These are phyloP conservation scores for Aphelenchoides fujianensis DNA, from an alignment of 1,140 invertebrate species.

Conservation along the genomic window DNA sequence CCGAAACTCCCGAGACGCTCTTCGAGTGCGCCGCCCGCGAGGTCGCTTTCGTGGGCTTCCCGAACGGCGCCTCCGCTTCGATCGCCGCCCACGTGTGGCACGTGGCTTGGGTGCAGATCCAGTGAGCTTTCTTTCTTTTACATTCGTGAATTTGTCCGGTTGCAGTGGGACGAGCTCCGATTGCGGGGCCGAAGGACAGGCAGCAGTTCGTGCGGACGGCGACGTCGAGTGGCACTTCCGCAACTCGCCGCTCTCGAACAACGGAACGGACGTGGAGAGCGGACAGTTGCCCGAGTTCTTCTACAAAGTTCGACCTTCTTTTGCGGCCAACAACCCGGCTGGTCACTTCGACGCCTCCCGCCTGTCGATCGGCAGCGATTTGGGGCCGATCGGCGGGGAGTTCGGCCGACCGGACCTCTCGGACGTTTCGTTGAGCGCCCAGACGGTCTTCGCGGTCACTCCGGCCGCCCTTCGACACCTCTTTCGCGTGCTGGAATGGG, in stretches of 20 bases:
- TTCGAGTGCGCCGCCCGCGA: slow-evolving; percentile 52
- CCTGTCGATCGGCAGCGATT: neutral
- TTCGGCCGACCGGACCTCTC: neutral
- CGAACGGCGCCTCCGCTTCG: slow-evolving; percentile 31
- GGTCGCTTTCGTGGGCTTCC: slow-evolving; percentile 51
- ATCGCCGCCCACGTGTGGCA: slow-evolving; percentile 51
- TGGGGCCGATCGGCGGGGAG: slow-evolving; percentile 13
- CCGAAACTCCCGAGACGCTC: slow-evolving; percentile 79
- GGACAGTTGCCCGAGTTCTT: slow-evolving; percentile 92
- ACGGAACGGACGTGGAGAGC: slow-evolving; percentile 95
- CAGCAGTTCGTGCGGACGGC: slow-evolving; percentile 80
- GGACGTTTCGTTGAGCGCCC: slow-evolving; percentile 17
- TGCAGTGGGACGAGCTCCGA: slow-evolving; percentile 89
- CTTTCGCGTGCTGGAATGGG: slow-evolving; percentile 74
- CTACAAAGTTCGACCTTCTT: slow-evolving; percentile 66
- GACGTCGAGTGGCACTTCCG: slow-evolving; percentile 86
- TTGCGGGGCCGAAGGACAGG: slow-evolving; percentile 88
- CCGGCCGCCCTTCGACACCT: slow-evolving; percentile 69
- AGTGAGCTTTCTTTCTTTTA: too few species aligned
- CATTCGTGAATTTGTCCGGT: too few species aligned
- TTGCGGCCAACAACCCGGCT: neutral
- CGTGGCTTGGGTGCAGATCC: slow-evolving; percentile 55
- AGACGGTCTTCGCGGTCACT: slow-evolving; percentile 57
- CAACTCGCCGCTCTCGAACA: slow-evolving; percentile 92
- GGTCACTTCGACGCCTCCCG: slow-evolving; percentile 1